These are phyloP conservation scores for Hipposideros armiger DNA, from an alignment of 2,113 vertebrate species.

Conservation along the genomic window DNA sequence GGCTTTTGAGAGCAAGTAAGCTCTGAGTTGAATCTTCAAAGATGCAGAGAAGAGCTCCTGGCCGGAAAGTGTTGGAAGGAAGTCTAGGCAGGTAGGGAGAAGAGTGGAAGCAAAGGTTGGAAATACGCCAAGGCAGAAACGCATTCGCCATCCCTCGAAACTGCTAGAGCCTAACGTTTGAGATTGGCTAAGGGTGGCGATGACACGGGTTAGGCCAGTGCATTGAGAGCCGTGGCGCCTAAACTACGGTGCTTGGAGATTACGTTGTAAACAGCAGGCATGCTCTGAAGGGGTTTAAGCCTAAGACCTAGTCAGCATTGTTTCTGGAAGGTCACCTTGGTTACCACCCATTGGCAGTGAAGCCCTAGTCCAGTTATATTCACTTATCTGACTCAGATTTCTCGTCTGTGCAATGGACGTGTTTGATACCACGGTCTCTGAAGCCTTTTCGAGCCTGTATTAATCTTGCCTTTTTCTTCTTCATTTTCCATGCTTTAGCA, in stretches of 20 bases:
- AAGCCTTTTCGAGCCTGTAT: accelerated
- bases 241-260: background rate
- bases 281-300: no score
- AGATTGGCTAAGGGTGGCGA: accelerated
- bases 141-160: accelerated
- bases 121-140: accelerated
- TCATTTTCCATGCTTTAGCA: background rate
- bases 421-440: accelerated
- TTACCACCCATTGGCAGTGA: no score
- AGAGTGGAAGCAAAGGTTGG: accelerated
- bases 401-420: background rate
- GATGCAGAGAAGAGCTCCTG: background rate
- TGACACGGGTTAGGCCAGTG: accelerated
- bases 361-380: background rate
- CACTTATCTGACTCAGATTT: background rate
- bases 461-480: background rate
- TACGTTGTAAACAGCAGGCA: background rate
- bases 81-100: background rate
- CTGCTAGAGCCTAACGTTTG: accelerated
- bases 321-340: background rate
- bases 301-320: accelerated
- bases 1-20: background rate
- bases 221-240: accelerated
- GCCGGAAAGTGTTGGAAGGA: background rate
- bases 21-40: background rate